A percentile compares a stretch with the other conserved stretches of the same genome.
phyloP scores from a whole-genome alignment of 2,113 vertebrate species.

The Apodemus speciosus region DNA sequence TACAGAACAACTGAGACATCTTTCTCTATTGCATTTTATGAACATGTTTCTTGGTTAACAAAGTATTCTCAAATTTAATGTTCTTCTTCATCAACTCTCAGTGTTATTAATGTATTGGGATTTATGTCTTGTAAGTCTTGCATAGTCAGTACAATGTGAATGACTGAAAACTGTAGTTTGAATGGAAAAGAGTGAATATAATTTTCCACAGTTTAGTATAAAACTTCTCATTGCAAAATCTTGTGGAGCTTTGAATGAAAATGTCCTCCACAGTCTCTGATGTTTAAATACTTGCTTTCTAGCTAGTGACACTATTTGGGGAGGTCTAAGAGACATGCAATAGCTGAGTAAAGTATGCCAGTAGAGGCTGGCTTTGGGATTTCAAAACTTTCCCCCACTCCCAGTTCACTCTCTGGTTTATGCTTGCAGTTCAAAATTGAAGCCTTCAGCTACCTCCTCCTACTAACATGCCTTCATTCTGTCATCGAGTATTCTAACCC shows the following conservation, averaged over 20 bases:
- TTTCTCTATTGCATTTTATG: neutral
- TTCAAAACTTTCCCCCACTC: neutral
- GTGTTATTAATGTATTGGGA: neutral
- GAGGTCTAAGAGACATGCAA: neutral
- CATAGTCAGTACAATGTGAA: fast-evolving
- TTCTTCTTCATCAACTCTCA: neutral
- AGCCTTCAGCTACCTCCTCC: neutral
- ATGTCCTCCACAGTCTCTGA: neutral
- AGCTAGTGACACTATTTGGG: neutral
- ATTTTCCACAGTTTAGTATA: fast-evolving
- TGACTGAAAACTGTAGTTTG: neutral
- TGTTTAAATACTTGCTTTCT: neutral
- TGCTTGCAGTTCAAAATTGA: neutral
- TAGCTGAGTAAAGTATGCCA: neutral
- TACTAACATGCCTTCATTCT: neutral
- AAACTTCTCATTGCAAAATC: neutral
- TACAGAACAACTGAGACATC: neutral
- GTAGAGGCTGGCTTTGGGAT: neutral
- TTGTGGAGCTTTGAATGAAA: neutral
- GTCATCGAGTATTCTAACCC: neutral
- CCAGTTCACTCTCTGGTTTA: neutral
- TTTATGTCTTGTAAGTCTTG: neutral
- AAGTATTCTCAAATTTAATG: neutral
- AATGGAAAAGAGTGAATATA: neutral
- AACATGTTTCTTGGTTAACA: neutral